Base-by-base conservation (phyloP, 2,888 invertebrate genomes). In the Nebria salina region DNA sequence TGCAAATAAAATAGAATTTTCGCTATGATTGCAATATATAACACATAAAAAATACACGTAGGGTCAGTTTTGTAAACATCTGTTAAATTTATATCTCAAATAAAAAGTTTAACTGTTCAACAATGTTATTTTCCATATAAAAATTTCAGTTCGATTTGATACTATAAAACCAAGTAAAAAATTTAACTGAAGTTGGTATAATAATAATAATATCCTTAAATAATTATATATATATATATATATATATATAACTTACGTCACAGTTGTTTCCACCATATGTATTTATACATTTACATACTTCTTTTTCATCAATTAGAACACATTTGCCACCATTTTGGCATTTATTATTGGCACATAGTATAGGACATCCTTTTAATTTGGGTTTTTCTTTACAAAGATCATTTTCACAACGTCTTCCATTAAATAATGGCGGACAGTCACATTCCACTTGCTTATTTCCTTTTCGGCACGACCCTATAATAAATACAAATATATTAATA, bases 311-410 rank as follows among this genome's bases (percentile, higher is more conserved):
- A 70, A 90, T 88, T 54, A 89, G 86, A 13, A 90, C 88, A 84
- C 93, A 93, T 0, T 87, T 89, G 8, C 92, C 93, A 9, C 91
- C 90, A 86, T 93, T 92, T 73, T 90, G 87, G 85, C 92, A 92
- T 43, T 85, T 85, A 84, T 82, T 83, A 26, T 82, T 82, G 26
- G 80, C 65, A 64, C 84, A 83, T 8, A 66, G 65, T 41, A 66
- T 79, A 43, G 73, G 83, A 83, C 76, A 77, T 85, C 83, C 34
- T 72, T 77, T 76, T 83, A 65, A 90, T 89, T 11, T 85, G 87
- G 0, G 87, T 85, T 34, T 86, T n/a, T 81, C 87, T 72, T 89
- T 88, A 84, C 92, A 92, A 0, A 90, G 87, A 86, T 91, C 91
- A 65, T 89, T 89, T 86, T 91, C 92, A 85, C 92, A 92, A 1